Evolutionary conservation across 2,888 invertebrate genomes (phyloP), one percentile per base, ranked within the genome.

Genomic region (Dione vanillae): DNA sequence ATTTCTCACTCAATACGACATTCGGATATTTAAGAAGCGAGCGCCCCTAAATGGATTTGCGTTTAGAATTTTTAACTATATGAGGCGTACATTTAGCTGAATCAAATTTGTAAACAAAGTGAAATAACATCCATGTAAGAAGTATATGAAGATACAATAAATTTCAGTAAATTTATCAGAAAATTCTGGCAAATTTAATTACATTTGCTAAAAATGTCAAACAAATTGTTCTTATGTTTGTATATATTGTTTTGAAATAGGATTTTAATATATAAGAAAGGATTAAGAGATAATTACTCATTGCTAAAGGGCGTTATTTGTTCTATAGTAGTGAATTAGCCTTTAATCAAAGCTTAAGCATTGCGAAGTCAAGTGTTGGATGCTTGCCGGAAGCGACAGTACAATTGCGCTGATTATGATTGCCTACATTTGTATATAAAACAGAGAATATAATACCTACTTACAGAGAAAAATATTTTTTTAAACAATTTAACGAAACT

Each of bases 291-390:
- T 67, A 1, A 20, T 45, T 27, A 49, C 19, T 58, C 45, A 59
- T 54, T 19, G 65, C 71, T 43, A 19, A 14, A 62, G 68, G 43
- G 35, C 37, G 40, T 40, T 54, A 68, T 68, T 68, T 71, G 68
- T 65, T 68, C 54, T 58, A 65, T 68, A 64, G 49, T 71, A 59
- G 52, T 41, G 71, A 69, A 71, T 58, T 54, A 62, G 56, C 62
- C 67, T 71, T 61, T 64, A 49, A 69, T 71, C 69, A 65, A 61
- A 71, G 71, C 65, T 37, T 52, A 68, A 40, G 58, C 59, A 61
- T 41, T 71, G 58, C 61, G 40, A 65, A 41, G 52, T 27, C 68
- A n/a, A n/a, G 37, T 45, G 45, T 47, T 43, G 64, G 59, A 68
- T 47, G 59, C 52, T 52, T 27, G 52, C 59, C 71, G 68, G 71